Percentiles rank a stretch among this genome's conserved stretches.
phyloP scores from a whole-genome alignment of 1,140 invertebrate species.

The Metopolophium dirhodum region DNA sequence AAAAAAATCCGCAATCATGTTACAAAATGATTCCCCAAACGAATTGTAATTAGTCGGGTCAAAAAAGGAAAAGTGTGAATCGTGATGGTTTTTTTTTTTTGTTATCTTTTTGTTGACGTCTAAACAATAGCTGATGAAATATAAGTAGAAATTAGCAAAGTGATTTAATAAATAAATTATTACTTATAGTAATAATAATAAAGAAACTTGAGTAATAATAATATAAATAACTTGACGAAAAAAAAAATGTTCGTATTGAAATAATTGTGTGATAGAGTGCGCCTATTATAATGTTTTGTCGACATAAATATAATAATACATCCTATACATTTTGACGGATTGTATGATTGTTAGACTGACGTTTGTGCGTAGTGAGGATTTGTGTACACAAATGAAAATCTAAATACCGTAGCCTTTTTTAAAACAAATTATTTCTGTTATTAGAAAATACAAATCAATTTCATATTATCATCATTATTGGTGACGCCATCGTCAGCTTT shows the following conservation, averaged over 20 bases:
- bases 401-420: neutral
- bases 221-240: neutral
- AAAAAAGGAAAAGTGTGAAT: neutral
- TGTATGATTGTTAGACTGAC: neutral
- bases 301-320: neutral
- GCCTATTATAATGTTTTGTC: neutral
- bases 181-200: neutral
- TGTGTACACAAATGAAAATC: neutral
- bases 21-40: too few relatives aligned
- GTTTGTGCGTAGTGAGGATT: neutral
- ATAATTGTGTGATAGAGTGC: neutral
- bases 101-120: neutral
- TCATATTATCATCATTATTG: neutral
- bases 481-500: neutral
- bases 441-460: neutral
- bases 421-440: neutral
- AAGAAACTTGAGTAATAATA: neutral
- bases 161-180: neutral
- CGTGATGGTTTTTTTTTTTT: neutral
- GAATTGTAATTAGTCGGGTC: neutral
- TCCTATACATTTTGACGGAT: neutral
- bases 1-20: too few relatives aligned
- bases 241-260: neutral
- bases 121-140: neutral
- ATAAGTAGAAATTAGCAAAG: neutral